Evolutionary conservation across 2,888 invertebrate species (phyloP), one percentile per base, ranked within the genome.

Genomic region (Caenorhabditis sp.): DNA sequence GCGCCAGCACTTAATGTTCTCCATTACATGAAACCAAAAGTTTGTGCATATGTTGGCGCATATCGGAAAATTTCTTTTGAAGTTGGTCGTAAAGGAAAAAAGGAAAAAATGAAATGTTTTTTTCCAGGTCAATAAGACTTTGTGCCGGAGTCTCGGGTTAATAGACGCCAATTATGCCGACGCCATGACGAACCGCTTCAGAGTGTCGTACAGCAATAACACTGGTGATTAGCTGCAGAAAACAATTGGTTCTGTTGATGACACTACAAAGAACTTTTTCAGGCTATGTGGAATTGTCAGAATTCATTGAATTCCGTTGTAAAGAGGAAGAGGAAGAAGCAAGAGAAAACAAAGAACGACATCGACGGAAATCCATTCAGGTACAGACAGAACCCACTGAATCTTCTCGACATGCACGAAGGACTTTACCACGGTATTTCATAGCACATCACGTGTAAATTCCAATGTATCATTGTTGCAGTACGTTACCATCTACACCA

Each of bases 21-120:
- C 28, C 83, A 88, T 67, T 83, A 85, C 28, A 85, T 88, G 80
- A 85, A 83, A 50, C 86, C 85, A 26, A 82, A 82, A 67, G 78
- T 88, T 18, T 87, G 85, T 68, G 87, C 86, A 6, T 86, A 83
- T 40, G 84, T 83, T n/a, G 88, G 85, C 18, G 82, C 85, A 11
- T 88, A 86, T 67, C 70, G 85, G 20, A 84, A 82, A 47, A 60
- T 82, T 11, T 62, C 71, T 2, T 87, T 87, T 67, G 77, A 83
- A 68, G 83, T 87, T 44, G 9, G 20, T 20, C 11, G 32, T 8
- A 26, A 28, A 18, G 24, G 24, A 32, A 5, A 26, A 8, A 35
- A 44, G 6, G 3, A 69, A 18, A 47, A 3, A n/a, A 18, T 20
- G 11, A 6, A 35, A 5, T 11, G 15, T 53, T 1, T 40, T 8